phyloP scores from a whole-genome alignment of 2,888 invertebrate genomes.

The Ferdinandea cuprea region DNA sequence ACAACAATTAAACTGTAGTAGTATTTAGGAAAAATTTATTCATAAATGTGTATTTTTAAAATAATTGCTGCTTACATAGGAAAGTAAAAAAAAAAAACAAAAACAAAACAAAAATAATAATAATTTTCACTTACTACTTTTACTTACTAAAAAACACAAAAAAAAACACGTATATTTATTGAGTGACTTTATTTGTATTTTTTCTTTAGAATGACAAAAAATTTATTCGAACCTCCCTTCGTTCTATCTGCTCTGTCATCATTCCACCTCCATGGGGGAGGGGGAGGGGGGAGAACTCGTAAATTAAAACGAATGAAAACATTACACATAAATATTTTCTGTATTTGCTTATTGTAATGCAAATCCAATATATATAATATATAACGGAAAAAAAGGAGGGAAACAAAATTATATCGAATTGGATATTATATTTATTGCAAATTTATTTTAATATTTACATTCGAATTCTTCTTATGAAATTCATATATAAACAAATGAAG shows the following conservation, averaged over 20 bases:
- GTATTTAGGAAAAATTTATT: conserved; percentile 32
- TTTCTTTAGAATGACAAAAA: background rate
- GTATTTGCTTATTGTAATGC: conserved; percentile 5
- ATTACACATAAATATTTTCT: background rate
- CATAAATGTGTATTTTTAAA: conserved; percentile 53
- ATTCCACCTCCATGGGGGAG: too few relatives aligned
- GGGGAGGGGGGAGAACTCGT: background rate
- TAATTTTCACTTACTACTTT: conserved; percentile 18
- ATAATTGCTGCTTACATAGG: conserved; percentile 51
- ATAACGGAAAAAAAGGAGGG: conserved; percentile 12
- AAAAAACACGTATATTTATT: conserved; percentile 6
- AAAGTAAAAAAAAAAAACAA: conserved; percentile 12
- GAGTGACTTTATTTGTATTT: conserved; percentile 48
- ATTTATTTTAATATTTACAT: conserved; percentile 1
- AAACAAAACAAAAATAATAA: conserved; percentile 19
- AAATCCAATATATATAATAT: conserved; percentile 21
- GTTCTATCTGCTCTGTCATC: too few relatives aligned
- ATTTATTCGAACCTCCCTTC: background rate
- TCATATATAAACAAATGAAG: background rate
- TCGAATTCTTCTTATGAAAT: background rate
- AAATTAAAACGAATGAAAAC: conserved; percentile 4
- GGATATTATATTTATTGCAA: conserved; percentile 20
- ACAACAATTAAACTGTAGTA: conserved; percentile 42
- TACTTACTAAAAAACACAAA: conserved; percentile 8
- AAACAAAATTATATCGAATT: conserved; percentile 1